These are phyloP conservation scores for Puffinus mauretanicus DNA, from an alignment of 2,113 vertebrate genomes.

Conservation along the genomic window DNA sequence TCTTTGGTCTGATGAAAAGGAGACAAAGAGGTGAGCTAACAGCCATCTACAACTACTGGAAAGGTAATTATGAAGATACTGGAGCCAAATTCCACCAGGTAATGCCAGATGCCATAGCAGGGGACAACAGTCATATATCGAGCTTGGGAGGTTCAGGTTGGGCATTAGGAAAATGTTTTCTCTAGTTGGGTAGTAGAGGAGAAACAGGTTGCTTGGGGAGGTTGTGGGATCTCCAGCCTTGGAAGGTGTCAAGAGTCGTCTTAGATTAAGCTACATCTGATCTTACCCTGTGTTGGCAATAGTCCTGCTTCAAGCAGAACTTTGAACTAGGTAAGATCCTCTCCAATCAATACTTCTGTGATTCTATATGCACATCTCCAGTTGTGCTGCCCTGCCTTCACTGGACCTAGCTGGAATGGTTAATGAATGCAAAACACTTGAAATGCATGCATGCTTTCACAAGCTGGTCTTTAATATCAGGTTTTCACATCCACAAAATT, in stretches of 20 bases:
- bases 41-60: background rate
- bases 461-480: background rate
- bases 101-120: background rate
- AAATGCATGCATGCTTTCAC: background rate
- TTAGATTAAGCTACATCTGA: background rate
- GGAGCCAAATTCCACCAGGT: background rate
- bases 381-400: background rate
- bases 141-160: background rate
- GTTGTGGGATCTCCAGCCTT: background rate
- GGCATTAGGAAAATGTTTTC: background rate
- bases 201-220: background rate
- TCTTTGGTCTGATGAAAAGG: background rate
- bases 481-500: background rate
- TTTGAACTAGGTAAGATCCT: background rate
- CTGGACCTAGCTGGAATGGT: background rate
- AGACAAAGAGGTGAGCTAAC: background rate
- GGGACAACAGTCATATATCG: background rate
- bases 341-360: background rate
- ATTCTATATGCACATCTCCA: background rate
- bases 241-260: background rate
- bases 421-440: background rate
- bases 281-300: background rate
- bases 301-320: background rate
- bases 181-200: background rate
- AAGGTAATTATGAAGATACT: background rate